Percentiles rank a stretch among this genome's conserved stretches.
These are phyloP conservation scores for Crax fasciolata DNA, from an alignment of 2,797 vertebrate species.

Conservation along the genomic window DNA sequence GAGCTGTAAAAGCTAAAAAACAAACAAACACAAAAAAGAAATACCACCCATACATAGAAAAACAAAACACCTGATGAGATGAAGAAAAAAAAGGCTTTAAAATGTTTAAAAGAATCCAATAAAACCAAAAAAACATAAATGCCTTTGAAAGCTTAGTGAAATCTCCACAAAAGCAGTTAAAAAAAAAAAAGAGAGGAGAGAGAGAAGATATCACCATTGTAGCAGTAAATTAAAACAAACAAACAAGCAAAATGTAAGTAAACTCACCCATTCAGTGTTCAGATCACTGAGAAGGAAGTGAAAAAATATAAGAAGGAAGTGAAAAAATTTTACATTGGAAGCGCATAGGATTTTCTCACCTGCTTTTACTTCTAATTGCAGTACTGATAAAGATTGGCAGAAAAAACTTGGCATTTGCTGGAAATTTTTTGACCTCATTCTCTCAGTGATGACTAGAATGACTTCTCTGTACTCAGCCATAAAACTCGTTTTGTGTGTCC, in stretches of 20 bases:
- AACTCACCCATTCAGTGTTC: background rate
- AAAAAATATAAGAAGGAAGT: background rate
- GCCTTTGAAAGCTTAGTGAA: background rate
- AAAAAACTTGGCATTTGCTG: background rate
- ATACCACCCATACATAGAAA: background rate
- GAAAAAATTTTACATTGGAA: background rate
- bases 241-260: background rate
- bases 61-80: background rate
- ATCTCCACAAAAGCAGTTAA: background rate
- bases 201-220: background rate
- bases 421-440: background rate
- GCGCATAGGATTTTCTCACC: background rate
- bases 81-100: background rate
- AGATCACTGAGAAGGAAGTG: background rate
- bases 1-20: constrained; percentile 9
- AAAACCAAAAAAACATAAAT: background rate
- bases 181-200: background rate
- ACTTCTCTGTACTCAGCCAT: background rate
- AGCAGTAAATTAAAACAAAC: background rate
- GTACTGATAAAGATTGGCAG: background rate
- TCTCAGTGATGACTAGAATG: background rate
- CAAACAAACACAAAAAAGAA: background rate
- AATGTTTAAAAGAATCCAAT: background rate
- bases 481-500: background rate
- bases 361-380: background rate